Evolutionary conservation across 1,140 invertebrate genomes (phyloP).

Genomic region (Pararge aegeria): DNA sequence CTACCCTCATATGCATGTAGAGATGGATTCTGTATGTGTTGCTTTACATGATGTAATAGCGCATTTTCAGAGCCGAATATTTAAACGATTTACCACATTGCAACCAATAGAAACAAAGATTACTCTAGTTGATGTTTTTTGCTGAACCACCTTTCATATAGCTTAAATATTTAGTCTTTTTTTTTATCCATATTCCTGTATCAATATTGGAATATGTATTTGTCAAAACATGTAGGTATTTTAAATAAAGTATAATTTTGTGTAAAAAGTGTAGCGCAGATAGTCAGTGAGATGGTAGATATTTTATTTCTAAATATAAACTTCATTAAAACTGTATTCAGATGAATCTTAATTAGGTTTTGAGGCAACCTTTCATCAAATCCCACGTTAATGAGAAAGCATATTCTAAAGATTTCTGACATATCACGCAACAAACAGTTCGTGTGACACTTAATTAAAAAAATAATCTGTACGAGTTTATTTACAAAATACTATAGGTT

Average conservation of each 20-base stretch:
- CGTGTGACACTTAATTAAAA: background rate
- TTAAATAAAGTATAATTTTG: background rate
- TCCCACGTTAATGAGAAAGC: background rate
- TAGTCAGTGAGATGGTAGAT: too few species aligned
- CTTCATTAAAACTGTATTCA: background rate
- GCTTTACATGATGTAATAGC: slow-evolving; percentile 22
- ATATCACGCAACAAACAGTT: background rate
- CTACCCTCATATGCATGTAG: slow-evolving; percentile 8
- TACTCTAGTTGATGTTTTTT: too few species aligned
- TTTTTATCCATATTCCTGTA: too few species aligned
- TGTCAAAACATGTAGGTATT: too few species aligned
- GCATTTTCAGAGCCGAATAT: background rate
- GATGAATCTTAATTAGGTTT: background rate
- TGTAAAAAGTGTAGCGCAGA: background rate
- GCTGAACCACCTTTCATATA: too few species aligned
- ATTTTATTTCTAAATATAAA: background rate
- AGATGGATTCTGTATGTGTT: slow-evolving; percentile 4
- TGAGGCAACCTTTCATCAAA: background rate
- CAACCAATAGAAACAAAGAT: too few species aligned
- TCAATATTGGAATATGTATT: too few species aligned
- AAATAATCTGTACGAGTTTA: background rate
- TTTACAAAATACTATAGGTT: too few species aligned
- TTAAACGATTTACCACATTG: too few species aligned
- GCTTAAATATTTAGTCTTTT: too few species aligned
- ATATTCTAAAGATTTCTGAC: background rate